Percentiles rank a stretch among this genome's conserved stretches.
Evolutionary conservation across 2,888 invertebrate species (phyloP).

Genomic region (Danaus chrysippus): DNA sequence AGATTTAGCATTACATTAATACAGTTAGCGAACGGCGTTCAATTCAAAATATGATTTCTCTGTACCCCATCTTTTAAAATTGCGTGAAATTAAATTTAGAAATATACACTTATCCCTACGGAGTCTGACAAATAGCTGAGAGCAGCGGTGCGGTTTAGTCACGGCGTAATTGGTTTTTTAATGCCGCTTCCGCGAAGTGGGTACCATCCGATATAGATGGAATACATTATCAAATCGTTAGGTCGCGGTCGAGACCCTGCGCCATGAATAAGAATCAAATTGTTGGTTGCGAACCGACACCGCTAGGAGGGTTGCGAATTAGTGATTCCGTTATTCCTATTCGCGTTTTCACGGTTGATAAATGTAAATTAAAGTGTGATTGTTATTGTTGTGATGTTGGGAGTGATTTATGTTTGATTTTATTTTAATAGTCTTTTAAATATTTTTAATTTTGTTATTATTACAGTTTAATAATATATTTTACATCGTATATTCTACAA

Average conservation of each 20-base stretch:
- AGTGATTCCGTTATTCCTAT: conserved; percentile 55
- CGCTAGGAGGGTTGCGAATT: conserved; percentile 63
- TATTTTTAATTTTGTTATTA: not conserved
- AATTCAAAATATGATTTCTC: conserved; percentile 67
- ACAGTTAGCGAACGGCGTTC: conserved; percentile 58
- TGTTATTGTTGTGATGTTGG: conserved; percentile 45
- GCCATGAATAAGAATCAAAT: conserved; percentile 76
- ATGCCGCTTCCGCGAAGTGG: conserved; percentile 66
- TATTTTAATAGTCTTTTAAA: not conserved
- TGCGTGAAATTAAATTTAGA: conserved; percentile 79
- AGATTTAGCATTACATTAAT: conserved; percentile 53
- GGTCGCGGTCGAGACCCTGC: conserved; percentile 61
- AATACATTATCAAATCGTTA: conserved; percentile 79
- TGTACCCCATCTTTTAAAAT: conserved; percentile 72
- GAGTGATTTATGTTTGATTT: conserved; percentile 6
- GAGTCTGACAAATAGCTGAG: conserved; percentile 76
- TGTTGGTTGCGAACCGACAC: conserved; percentile 49
- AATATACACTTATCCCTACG: conserved; percentile 72
- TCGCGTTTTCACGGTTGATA: conserved; percentile 66
- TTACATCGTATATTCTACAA: too few relatives aligned
- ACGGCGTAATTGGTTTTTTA: conserved; percentile 79
- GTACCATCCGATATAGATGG: conserved; percentile 78
- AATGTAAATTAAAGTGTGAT: conserved; percentile 65
- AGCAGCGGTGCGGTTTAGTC: conserved; percentile 72
- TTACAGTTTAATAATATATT: not conserved